These are phyloP conservation scores for Spilogale gracilis DNA, from an alignment of 2,113 vertebrate species.

Conservation along the genomic window DNA sequence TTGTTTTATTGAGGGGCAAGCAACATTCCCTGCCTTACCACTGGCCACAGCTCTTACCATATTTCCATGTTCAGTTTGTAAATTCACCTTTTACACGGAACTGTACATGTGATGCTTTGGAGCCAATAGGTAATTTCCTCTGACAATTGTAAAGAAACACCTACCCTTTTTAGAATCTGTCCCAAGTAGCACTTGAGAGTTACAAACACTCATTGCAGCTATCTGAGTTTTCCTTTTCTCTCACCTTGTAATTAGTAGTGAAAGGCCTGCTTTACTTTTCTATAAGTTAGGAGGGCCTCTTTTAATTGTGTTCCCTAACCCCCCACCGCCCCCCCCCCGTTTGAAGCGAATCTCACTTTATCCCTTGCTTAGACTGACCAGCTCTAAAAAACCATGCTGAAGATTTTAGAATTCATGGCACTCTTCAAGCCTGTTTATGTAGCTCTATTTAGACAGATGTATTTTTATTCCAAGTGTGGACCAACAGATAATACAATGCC, in stretches of 20 bases:
- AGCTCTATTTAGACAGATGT: conserved; percentile 59
- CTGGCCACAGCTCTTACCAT: neutral
- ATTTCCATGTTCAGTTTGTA: neutral
- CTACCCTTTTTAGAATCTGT: conserved; percentile 36
- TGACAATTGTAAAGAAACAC: conserved; percentile 64
- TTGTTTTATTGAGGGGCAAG: conserved; percentile 66
- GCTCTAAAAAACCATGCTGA: conserved; percentile 85
- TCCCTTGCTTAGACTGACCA: conserved; percentile 87
- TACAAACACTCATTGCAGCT: conserved; percentile 44
- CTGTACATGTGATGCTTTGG: conserved; percentile 36
- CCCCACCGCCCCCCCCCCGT: conserved; percentile 70
- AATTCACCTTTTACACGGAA: conserved; percentile 35
- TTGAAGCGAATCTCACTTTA: conserved; percentile 89
- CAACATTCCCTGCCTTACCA: neutral
- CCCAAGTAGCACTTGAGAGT: conserved; percentile 55
- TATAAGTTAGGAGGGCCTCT: conserved; percentile 85
- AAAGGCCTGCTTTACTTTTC: conserved; percentile 73
- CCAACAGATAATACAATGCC: conserved; percentile 37
- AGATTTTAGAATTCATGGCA: conserved; percentile 81
- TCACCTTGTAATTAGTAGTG: conserved; percentile 63
- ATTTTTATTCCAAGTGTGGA: conserved; percentile 64
- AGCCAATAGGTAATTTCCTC: conserved; percentile 58
- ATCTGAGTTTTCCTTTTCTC: conserved; percentile 61
- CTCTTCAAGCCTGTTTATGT: conserved; percentile 71
- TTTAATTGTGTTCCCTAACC: conserved; percentile 87